Conservation (phyloP, 2,888 invertebrate species). For the Erebia palarica region DNA sequence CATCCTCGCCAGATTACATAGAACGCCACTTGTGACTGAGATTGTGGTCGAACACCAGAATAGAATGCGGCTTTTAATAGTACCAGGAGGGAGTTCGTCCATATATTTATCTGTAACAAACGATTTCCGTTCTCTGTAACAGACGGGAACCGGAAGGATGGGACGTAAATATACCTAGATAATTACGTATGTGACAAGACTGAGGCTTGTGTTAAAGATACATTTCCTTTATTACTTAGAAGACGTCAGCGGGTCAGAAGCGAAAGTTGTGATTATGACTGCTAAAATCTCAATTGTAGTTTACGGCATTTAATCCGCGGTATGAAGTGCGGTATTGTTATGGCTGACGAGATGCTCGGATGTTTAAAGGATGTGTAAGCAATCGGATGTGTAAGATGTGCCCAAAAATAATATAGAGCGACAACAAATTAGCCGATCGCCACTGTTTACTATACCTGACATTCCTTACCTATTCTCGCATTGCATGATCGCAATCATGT, state of each 20-base stretch:
- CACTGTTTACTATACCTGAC: too few species aligned
- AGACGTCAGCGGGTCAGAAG: not conserved
- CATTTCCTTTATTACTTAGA: not conserved
- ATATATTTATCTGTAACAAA: slow-evolving; percentile 29
- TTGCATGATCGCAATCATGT: too few species aligned
- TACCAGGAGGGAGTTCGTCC: slow-evolving; percentile 15
- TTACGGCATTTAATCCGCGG: too few species aligned
- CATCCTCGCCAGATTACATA: slow-evolving; percentile 35
- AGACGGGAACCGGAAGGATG: slow-evolving; percentile 39
- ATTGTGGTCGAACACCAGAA: slow-evolving; percentile 33
- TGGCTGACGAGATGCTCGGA: too few species aligned
- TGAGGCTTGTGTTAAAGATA: not conserved
- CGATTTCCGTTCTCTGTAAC: slow-evolving; percentile 29
- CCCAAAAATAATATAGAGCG: too few species aligned
- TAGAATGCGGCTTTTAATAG: slow-evolving; percentile 30
- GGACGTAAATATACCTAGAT: slow-evolving; percentile 26
- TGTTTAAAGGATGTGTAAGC: too few species aligned
- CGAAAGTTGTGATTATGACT: too few species aligned
- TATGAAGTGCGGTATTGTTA: too few species aligned
- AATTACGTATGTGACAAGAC: slow-evolving; percentile 4
- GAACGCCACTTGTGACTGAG: slow-evolving; percentile 34
- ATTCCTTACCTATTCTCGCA: too few species aligned
- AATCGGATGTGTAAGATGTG: too few species aligned
- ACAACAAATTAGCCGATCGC: too few species aligned
- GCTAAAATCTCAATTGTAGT: too few species aligned